phyloP scores from a whole-genome alignment of 2,113 vertebrate species.

The Fulica atra region DNA sequence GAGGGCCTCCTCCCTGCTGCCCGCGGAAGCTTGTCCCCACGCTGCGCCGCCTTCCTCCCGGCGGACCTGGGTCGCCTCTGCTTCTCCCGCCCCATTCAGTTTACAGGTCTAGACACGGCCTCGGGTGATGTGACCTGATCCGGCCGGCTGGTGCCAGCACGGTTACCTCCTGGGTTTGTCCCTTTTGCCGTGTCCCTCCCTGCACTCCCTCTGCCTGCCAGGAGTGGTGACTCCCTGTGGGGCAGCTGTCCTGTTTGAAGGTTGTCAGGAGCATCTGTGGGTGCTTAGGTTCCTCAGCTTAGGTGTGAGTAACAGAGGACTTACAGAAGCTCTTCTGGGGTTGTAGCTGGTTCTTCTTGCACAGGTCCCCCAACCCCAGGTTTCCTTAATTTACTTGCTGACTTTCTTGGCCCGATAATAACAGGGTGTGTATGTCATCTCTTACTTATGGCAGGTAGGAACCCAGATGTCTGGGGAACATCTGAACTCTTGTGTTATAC shows the following conservation, averaged over 20 bases:
- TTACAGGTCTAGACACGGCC: accelerated
- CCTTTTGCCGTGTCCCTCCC: background rate
- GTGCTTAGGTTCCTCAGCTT: background rate
- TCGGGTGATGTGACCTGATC: background rate
- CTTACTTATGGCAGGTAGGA: background rate
- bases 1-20: background rate
- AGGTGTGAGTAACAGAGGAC: background rate
- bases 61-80: too few species aligned
- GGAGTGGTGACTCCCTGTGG: accelerated
- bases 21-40: background rate
- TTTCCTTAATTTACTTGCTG: background rate
- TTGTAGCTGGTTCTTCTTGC: background rate
- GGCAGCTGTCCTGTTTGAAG: background rate
- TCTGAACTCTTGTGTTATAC: background rate
- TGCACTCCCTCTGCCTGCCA: accelerated
- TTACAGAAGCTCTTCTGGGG: too few species aligned
- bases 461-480: background rate
- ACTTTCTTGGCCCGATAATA: background rate
- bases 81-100: accelerated
- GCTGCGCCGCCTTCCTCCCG: background rate
- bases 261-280: background rate
- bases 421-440: background rate
- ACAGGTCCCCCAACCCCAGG: background rate
- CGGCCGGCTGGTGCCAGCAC: too few species aligned
- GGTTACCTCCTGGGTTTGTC: background rate